Percentiles rank a stretch among this genome's conserved stretches.
Conservation (phyloP, 2,888 invertebrate species). For the Chaitophorus viminalis region DNA sequence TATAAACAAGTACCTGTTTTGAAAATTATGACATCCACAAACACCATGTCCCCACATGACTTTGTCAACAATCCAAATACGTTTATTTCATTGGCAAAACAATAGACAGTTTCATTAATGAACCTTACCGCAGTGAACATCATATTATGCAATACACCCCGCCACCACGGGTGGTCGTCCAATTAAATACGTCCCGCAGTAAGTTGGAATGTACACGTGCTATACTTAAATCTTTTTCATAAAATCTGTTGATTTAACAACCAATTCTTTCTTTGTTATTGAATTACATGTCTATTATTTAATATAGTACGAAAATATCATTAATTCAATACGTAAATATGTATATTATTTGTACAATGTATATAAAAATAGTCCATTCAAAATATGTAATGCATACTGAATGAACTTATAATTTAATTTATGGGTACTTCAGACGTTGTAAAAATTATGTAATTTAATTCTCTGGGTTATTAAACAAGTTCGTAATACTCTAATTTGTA, state of each 20-base stretch:
- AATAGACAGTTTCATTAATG: conserved; percentile 48
- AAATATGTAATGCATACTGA: not conserved
- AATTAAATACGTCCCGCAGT: not conserved
- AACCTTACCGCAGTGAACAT: conserved; percentile 19
- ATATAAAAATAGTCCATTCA: not conserved
- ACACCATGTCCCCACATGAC: not conserved
- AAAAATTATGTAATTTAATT: too few species aligned
- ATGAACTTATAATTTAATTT: not conserved
- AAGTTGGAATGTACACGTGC: not conserved
- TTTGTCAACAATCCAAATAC: not conserved
- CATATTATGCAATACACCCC: not conserved
- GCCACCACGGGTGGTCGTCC: conserved; percentile 39
- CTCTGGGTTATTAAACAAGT: too few species aligned
- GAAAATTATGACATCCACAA: not conserved
- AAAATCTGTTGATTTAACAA: not conserved
- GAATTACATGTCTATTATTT: not conserved
- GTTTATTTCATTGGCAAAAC: not conserved
- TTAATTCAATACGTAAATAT: not conserved
- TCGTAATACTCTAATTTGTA: too few species aligned
- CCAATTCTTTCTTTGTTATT: not conserved
- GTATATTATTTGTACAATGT: not conserved
- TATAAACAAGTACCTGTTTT: not conserved
- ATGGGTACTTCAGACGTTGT: not conserved
- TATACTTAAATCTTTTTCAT: not conserved
- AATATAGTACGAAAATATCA: too few species aligned